Base-by-base conservation (phyloP, 2,888 invertebrate genomes). In the Hemaris fuciformis region DNA sequence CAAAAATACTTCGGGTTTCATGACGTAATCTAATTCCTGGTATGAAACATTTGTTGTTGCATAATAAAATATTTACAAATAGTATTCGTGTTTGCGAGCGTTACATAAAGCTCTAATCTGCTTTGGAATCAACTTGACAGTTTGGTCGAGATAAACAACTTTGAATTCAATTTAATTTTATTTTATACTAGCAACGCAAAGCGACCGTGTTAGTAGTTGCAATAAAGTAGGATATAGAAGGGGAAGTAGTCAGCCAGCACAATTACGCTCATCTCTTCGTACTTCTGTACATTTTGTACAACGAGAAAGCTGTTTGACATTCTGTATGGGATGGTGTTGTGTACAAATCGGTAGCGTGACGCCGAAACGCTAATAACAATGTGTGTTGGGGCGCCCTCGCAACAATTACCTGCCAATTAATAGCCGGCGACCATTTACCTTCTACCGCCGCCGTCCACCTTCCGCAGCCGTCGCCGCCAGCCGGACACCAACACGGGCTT, bases 371-470 rank as follows among this genome's bases (percentile, higher is more conserved):
- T 77, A 75, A 75, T 74, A 74, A 77, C 75, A 75, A 76, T 75
- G 75, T 74, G 67, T 67, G 72, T 46, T 62, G 60, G 64, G 62
- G 72, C 70, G 67, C 74, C 67, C 72, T 64, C 59, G 59, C 68
- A 74, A 70, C 81, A 72, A 80, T 84, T 85, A 83, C 80, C 77
- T 72, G 74, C 80, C 84, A 81, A 87, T 85, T 85, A 85, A 84
- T 78, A 74, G 66, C 70, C 46, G 20, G 45, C 20, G 23, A 46
- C 46, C 53, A 18, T 27, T 27, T 7, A 8, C 27, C 27, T 10
- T 27, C 53, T 10, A 53, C 31, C 48, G 7, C 45, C 45, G 23
- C n/a, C 22, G 45, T 15, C 25, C 25, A 13, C 23, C 13, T 22
- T 25, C 48, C 25, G 45, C 45, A 4, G 10, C n/a, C n/a, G n/a